Evolutionary conservation across 2,113 vertebrate species (phyloP).

Genomic region (Clupea harengus): DNA sequence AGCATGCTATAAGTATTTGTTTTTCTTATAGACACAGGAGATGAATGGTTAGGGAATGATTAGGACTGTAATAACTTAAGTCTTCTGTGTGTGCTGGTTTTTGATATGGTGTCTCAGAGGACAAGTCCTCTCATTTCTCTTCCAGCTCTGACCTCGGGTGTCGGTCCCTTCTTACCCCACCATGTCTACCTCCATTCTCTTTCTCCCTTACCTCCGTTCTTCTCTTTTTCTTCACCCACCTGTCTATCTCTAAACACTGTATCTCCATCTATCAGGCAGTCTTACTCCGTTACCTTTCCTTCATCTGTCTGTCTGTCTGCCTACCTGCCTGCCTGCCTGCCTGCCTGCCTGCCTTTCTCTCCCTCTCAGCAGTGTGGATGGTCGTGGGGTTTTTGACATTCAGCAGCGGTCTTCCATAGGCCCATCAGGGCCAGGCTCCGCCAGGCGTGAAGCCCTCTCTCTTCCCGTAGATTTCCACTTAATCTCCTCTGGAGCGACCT

Average conservation of each 20-base stretch:
- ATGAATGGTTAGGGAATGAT: background rate
- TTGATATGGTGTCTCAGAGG: background rate
- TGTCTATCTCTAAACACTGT: background rate
- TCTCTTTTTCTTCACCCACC: background rate
- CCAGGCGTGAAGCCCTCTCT: slow-evolving; percentile 44
- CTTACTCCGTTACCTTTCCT: background rate
- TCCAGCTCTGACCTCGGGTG: background rate
- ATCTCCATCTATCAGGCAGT: background rate
- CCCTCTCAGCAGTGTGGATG: slow-evolving; percentile 43
- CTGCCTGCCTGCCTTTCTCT: background rate
- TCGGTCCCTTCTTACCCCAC: too few species aligned
- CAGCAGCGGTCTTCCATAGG: slow-evolving; percentile 47
- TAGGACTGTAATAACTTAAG: background rate
- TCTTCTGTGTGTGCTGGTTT: background rate
- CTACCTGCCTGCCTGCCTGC: background rate
- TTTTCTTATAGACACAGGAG: background rate
- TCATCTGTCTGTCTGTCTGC: background rate
- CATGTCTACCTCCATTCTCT: background rate
- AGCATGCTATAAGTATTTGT: background rate
- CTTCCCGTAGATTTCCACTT: slow-evolving; percentile 52
- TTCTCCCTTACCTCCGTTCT: background rate
- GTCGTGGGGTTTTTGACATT: slow-evolving; percentile 54
- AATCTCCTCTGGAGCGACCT: slow-evolving; percentile 47
- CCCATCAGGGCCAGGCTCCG: slow-evolving; percentile 47
- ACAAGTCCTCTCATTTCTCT: background rate